Conservation (phyloP, 2,797 vertebrate species). For the Mus spretus region DNA sequence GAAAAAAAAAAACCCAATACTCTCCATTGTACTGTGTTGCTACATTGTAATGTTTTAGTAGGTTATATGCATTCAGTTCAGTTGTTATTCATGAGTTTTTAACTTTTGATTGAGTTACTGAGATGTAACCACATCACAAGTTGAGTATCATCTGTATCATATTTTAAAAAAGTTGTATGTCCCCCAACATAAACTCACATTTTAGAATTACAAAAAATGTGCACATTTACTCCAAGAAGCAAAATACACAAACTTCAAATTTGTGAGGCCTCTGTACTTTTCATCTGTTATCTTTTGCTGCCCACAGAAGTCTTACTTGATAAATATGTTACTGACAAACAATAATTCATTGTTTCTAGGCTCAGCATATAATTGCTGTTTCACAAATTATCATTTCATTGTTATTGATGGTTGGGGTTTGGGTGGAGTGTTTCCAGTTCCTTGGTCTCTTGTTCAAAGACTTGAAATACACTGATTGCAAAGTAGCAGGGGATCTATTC, state of each 20-base stretch:
- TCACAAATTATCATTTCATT: neutral
- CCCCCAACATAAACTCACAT: constrained; percentile 13
- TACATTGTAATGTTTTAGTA: neutral
- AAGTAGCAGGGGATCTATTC: neutral
- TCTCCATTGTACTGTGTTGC: neutral
- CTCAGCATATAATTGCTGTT: constrained; percentile 49
- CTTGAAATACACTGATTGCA: neutral
- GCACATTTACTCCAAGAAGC: constrained; percentile 45
- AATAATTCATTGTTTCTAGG: constrained; percentile 52
- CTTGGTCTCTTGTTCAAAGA: neutral
- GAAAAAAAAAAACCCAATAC: neutral
- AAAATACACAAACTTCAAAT: constrained; percentile 29
- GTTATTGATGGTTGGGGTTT: neutral
- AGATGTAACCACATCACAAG: neutral
- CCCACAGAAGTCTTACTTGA: neutral
- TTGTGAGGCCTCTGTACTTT: constrained; percentile 25
- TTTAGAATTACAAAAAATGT: constrained; percentile 16
- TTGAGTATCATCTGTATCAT: neutral
- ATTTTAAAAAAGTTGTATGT: neutral
- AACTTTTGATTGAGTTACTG: constrained; percentile 5
- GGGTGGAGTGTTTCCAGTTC: neutral
- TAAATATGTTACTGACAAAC: constrained; percentile 38
- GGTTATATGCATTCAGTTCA: neutral
- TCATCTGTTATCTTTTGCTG: constrained; percentile 58
- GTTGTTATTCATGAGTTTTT: constrained; percentile 12